Evolutionary conservation across 2,797 vertebrate species (phyloP).

Genomic region (Sus cebifrons): DNA sequence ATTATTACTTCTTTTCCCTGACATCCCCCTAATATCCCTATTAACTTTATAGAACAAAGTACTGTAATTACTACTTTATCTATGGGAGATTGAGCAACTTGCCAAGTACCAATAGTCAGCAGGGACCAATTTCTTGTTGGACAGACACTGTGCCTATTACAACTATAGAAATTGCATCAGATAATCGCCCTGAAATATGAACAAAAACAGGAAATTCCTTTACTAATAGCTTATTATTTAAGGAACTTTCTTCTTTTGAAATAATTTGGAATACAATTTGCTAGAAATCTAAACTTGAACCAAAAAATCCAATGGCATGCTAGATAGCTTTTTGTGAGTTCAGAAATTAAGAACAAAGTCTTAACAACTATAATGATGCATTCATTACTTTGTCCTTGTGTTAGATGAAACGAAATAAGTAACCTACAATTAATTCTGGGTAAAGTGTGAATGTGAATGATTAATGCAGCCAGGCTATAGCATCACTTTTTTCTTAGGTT

Average conservation of each 20-base stretch:
- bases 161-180: constrained; percentile 69
- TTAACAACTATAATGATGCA: constrained; percentile 86
- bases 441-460: constrained; percentile 87
- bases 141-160: constrained; percentile 54
- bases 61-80: constrained; percentile 60
- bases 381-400: constrained; percentile 86
- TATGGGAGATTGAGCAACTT: constrained; percentile 52
- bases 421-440: constrained; percentile 87
- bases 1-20: constrained; percentile 62
- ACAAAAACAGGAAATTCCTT: constrained; percentile 82
- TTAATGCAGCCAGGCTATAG: constrained; percentile 86
- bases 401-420: constrained; percentile 87
- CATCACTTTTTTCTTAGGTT: constrained; percentile 89
- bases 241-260: constrained; percentile 82
- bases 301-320: constrained; percentile 65
- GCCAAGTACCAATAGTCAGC: constrained; percentile 56
- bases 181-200: constrained; percentile 77
- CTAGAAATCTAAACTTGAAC: constrained; percentile 71
- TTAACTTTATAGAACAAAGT: constrained; percentile 60
- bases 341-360: constrained; percentile 86
- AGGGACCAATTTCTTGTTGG: constrained; percentile 68
- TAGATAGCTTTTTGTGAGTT: constrained; percentile 72
- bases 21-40: constrained; percentile 27
- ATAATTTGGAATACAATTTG: constrained; percentile 76
- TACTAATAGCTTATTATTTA: constrained; percentile 81